These are phyloP conservation scores for Peromyscus californicus DNA, from an alignment of 2,113 vertebrate species.

Conservation along the genomic window DNA sequence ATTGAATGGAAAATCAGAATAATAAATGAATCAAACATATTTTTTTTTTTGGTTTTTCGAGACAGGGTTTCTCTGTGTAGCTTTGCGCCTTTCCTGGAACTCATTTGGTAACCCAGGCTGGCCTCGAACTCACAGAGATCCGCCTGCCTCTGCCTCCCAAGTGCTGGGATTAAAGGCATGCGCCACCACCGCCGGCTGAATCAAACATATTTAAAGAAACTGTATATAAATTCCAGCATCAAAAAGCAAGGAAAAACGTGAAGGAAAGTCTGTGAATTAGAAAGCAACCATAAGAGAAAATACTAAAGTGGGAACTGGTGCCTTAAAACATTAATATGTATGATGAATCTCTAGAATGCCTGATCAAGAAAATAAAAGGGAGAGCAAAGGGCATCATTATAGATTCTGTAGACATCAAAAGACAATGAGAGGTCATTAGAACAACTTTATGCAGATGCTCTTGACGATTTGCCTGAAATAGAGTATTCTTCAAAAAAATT, in stretches of 20 bases:
- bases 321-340: constrained; percentile 10
- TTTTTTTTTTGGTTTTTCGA: no score
- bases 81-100: no score
- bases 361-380: constrained; percentile 32
- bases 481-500: neutral
- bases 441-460: neutral
- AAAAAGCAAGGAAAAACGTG: neutral
- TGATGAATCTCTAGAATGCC: neutral
- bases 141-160: no score
- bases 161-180: no score
- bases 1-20: neutral
- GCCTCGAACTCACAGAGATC: no score
- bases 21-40: neutral
- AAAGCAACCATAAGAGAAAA: neutral
- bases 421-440: neutral
- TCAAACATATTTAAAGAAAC: neutral
- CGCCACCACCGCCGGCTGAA: no score
- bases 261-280: neutral
- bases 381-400: neutral
- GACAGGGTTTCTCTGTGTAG: no score
- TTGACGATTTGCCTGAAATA: constrained; percentile 30
- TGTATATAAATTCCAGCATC: neutral
- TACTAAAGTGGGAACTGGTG: neutral
- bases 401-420: neutral
- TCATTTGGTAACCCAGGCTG: no score